Evolutionary conservation across 2,888 invertebrate species (phyloP), one percentile per base, ranked within the genome.

Genomic region (Ethmia dodecea): DNA sequence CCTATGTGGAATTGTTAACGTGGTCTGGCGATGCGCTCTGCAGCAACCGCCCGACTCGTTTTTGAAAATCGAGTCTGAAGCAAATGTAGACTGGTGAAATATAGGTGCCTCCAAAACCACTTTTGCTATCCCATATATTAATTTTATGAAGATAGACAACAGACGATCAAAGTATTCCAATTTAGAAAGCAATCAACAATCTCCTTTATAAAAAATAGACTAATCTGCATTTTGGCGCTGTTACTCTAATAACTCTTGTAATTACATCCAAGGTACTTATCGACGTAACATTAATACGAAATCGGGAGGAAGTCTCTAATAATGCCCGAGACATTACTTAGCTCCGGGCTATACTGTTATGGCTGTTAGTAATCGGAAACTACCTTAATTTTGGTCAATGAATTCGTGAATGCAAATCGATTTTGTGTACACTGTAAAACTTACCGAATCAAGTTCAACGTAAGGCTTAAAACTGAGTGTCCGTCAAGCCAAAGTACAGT

Each of bases 371-470:
- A 66, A 78, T 81, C 77, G 77, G 71, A 79, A 77, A 80, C 76
- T 68, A 59, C 77, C 74, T 74, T 12, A 76, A 81, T 78, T 80
- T 78, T 70, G 65, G 71, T 83, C 76, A 80, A 74, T 80, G 81
- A 73, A 74, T 78, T 75, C 69, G 68, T 60, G 65, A 71, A 84
- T 81, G 76, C 74, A 77, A 80, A 81, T 74, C 61, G 60, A 44
- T 24, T 24, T 2, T 8, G 1, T 0, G 1, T 10, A 1, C 44
- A 44, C 35, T 28, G 34, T 11, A 67, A 49, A 40, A 22, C 52
- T 2, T 31, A 52, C 50, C 45, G 38, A 61, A 59, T 28, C 0
- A n/a, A 0, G 1, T 0, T 12, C 40, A 10, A 8, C 2, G n/a
- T 38, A 52, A 38, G 55, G 43, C 52, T 44, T 25, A 28, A 42